Evolutionary conservation across 2,888 invertebrate species (phyloP).

Genomic region (Amblyjoppa proteus): DNA sequence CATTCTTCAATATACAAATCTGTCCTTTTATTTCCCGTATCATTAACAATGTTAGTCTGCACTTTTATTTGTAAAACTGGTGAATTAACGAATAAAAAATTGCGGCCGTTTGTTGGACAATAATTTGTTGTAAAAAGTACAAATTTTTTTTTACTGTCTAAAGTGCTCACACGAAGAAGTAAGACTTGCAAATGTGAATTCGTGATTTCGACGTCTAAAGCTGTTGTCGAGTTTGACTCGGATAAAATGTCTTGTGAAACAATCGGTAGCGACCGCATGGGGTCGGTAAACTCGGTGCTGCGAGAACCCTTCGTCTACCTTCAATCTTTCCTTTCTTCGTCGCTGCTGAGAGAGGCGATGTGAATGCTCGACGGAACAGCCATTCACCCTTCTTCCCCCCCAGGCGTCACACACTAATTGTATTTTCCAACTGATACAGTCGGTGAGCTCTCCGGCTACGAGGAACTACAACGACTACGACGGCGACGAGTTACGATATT

Average conservation of each 20-base stretch:
- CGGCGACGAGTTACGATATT: constrained; percentile 45
- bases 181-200: neutral
- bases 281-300: constrained; percentile 8
- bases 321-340: constrained; percentile 30
- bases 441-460: constrained; percentile 8
- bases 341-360: constrained; percentile 26
- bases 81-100: too few relatives aligned
- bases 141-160: too few relatives aligned
- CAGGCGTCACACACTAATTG: constrained; percentile 57
- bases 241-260: neutral
- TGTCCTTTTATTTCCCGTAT: too few relatives aligned
- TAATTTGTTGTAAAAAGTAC: too few relatives aligned
- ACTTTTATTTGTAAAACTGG: too few relatives aligned
- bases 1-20: too few relatives aligned
- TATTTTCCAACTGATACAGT: constrained; percentile 63
- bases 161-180: neutral
- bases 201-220: neutral
- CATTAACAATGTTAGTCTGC: too few relatives aligned
- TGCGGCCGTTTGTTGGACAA: too few relatives aligned
- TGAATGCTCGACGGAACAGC: constrained; percentile 19
- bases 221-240: neutral
- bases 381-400: constrained; percentile 1
- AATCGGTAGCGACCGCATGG: neutral
- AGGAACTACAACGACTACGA: neutral
- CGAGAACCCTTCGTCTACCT: constrained; percentile 32